These are phyloP conservation scores for Steatocranus sp. DNA, from an alignment of 2,797 vertebrate genomes.

Conservation along the genomic window DNA sequence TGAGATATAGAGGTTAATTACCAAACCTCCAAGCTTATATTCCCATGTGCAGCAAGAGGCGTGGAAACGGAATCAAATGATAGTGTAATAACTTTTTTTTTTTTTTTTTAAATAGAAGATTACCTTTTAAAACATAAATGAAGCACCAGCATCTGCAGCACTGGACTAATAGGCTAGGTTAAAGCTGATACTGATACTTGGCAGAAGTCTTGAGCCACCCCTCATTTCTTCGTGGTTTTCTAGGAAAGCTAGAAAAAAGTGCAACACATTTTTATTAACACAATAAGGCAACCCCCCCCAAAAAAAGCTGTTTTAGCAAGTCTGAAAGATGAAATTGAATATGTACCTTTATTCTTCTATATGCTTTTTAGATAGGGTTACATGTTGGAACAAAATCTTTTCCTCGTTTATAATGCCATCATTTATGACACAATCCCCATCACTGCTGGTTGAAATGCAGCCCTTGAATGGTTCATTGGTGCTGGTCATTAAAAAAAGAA, in stretches of 20 bases:
- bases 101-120: not conserved
- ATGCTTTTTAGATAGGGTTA: not conserved
- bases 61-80: not conserved
- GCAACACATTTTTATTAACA: not conserved
- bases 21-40: not conserved
- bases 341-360: not conserved
- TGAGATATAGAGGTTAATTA: not conserved
- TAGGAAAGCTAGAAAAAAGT: not conserved
- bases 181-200: not conserved
- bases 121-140: not conserved
- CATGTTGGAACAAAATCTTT: not conserved
- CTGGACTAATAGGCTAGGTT: not conserved
- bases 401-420: not conserved
- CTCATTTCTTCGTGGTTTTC: not conserved
- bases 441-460: not conserved
- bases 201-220: not conserved
- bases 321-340: not conserved
- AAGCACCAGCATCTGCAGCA: not conserved
- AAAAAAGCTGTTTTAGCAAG: accelerated
- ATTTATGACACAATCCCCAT: not conserved
- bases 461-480: not conserved
- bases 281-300: too few species aligned
- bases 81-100: not conserved
- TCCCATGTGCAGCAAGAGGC: not conserved
- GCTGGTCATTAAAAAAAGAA: not conserved